Conservation (phyloP, 1,140 invertebrate genomes). For the Drosophila repleta region DNA sequence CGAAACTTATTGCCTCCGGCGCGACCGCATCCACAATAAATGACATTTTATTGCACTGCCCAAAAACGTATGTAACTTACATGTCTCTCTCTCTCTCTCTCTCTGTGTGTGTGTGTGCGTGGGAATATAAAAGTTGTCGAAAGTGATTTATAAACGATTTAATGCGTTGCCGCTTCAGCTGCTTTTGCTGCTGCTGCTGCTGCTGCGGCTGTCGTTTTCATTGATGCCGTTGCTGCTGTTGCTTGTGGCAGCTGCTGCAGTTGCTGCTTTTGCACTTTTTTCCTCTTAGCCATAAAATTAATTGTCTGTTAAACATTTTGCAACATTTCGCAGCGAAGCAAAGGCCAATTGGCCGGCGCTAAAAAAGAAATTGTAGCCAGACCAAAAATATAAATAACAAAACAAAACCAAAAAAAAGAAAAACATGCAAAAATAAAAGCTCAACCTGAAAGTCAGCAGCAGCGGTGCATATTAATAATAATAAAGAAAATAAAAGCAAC, state of each 20-base stretch:
- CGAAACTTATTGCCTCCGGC: constrained; percentile 14
- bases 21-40: constrained; percentile 16
- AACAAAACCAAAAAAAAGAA: not conserved
- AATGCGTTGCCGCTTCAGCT: constrained; percentile 31
- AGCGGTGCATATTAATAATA: constrained; percentile 49
- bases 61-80: constrained; percentile 26
- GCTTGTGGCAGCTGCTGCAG: constrained; percentile 16
- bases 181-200: not conserved
- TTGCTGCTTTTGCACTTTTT: constrained; percentile 19
- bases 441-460: constrained; percentile 1
- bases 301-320: constrained; percentile 60
- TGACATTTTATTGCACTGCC: constrained; percentile 28
- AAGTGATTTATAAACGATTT: constrained; percentile 49
- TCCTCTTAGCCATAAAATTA: constrained; percentile 40
- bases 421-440: constrained; percentile 3
- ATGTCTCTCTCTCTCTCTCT: too few species aligned
- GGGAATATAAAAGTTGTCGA: constrained; percentile 21
- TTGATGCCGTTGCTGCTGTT: constrained; percentile 3
- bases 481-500: constrained; percentile 68
- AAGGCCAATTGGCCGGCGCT: constrained; percentile 32
- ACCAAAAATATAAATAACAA: constrained; percentile 17
- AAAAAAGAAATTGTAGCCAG: constrained; percentile 24
- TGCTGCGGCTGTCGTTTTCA: too few species aligned
- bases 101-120: constrained; percentile 14
- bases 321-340: constrained; percentile 35